These are phyloP conservation scores for Chaenodraco wilsoni DNA, from an alignment of 2,797 vertebrate genomes.

Conservation along the genomic window DNA sequence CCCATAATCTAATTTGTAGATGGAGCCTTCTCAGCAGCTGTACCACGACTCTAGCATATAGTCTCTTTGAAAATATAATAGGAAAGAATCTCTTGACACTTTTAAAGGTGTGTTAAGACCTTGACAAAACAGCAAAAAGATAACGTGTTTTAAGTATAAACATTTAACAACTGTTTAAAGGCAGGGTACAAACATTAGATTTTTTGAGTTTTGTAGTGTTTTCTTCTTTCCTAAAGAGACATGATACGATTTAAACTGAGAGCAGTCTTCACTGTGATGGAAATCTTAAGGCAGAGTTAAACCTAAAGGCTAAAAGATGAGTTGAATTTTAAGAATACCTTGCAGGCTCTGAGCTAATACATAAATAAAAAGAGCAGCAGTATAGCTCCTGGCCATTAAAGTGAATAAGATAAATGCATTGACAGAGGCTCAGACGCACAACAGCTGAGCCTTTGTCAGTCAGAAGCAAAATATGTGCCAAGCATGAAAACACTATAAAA, in stretches of 20 bases:
- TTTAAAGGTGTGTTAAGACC: too few species aligned
- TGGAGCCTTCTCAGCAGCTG: too few species aligned
- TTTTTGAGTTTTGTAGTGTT: background rate
- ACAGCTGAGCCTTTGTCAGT: slow-evolving; percentile 15
- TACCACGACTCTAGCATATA: too few species aligned
- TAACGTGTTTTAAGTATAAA: background rate
- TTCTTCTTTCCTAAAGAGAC: background rate
- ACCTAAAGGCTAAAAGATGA: slow-evolving; percentile 10
- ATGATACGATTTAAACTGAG: background rate
- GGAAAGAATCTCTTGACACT: too few species aligned
- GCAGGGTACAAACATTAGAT: background rate
- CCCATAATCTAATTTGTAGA: too few species aligned
- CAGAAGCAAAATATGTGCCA: background rate
- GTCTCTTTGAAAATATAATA: too few species aligned
- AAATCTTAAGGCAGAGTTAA: background rate
- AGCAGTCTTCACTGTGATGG: background rate
- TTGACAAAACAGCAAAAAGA: too few species aligned
- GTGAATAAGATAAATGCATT: slow-evolving; percentile 15
- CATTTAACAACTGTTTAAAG: background rate
- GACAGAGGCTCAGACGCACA: background rate
- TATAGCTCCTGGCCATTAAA: slow-evolving; percentile 9
- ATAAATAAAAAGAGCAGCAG: slow-evolving; percentile 18
- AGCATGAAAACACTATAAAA: background rate
- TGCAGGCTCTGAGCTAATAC: background rate
- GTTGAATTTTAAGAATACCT: slow-evolving; percentile 13